Conservation (phyloP, 2,797 vertebrate genomes). For the Moxostoma hubbsi region DNA sequence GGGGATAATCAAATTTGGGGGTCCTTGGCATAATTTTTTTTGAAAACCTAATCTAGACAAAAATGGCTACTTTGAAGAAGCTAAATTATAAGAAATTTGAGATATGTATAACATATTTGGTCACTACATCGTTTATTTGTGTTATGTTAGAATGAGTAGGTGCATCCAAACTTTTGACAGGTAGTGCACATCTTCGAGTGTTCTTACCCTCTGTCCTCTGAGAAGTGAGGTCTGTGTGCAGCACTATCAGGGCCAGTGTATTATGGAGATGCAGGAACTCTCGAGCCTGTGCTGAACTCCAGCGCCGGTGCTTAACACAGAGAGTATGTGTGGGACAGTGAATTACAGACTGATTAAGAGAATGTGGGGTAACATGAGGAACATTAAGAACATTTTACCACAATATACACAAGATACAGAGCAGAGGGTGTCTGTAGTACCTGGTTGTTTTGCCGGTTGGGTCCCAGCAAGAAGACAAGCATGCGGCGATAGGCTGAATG, state of each 20-base stretch:
- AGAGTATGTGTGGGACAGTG: background rate
- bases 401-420: no score
- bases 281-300: slow-evolving; percentile 95
- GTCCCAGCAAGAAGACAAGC: slow-evolving; percentile 92
- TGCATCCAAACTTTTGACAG: no score
- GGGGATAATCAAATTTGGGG: no score
- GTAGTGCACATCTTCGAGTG: background rate
- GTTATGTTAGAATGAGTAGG: background rate
- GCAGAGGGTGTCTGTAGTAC: slow-evolving; percentile 68
- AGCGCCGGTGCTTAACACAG: slow-evolving; percentile 89
- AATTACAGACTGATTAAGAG: background rate
- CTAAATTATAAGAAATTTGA: no score
- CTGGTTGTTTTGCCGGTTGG: slow-evolving; percentile 91
- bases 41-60: no score
- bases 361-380: no score
- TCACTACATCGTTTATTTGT: no score
- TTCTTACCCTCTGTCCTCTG: slow-evolving; percentile 89
- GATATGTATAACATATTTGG: no score
- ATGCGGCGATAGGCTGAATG: slow-evolving; percentile 92
- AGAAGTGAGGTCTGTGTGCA: slow-evolving; percentile 87
- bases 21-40: no score
- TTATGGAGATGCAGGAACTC: slow-evolving; percentile 97
- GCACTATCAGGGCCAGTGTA: slow-evolving; percentile 90
- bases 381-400: no score
- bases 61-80: no score